phyloP scores from a whole-genome alignment of 92 coral and sea anemone genomes.

The Montipora capitata region DNA sequence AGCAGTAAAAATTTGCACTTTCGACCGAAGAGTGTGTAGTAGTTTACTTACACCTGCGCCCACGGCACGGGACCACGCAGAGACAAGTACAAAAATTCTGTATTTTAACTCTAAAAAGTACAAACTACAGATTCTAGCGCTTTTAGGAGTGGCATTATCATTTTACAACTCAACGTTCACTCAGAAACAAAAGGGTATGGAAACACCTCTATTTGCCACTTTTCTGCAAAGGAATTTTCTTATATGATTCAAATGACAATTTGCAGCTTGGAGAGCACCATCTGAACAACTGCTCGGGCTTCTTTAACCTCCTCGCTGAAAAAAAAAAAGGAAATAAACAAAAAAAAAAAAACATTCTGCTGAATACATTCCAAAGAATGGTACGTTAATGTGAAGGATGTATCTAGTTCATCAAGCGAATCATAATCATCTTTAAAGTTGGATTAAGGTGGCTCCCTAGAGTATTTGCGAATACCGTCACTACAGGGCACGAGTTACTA shows the following conservation, averaged over 20 bases:
- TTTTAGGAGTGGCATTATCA: not conserved
- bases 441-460: too few relatives aligned
- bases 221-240: not conserved
- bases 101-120: not conserved
- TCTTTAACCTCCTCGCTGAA: slow-evolving; percentile 25
- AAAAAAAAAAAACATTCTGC: too few relatives aligned
- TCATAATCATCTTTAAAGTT: too few relatives aligned
- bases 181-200: not conserved
- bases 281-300: slow-evolving; percentile 14
- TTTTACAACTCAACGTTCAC: slow-evolving; percentile 5
- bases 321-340: not conserved
- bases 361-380: too few relatives aligned
- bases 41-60: not conserved
- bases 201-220: not conserved
- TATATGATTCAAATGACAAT: not conserved
- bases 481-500: too few relatives aligned
- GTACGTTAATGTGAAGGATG: too few relatives aligned
- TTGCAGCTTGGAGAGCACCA: slow-evolving; percentile 17
- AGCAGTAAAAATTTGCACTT: not conserved
- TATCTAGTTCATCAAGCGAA: too few relatives aligned
- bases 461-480: too few relatives aligned
- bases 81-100: not conserved
- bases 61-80: not conserved
- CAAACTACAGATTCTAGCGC: not conserved
- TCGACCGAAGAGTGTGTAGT: not conserved